Percentiles rank a stretch among this genome's conserved stretches.
phyloP scores from a whole-genome alignment of 2,113 vertebrate genomes.

The Thalassoma bifasciatum region DNA sequence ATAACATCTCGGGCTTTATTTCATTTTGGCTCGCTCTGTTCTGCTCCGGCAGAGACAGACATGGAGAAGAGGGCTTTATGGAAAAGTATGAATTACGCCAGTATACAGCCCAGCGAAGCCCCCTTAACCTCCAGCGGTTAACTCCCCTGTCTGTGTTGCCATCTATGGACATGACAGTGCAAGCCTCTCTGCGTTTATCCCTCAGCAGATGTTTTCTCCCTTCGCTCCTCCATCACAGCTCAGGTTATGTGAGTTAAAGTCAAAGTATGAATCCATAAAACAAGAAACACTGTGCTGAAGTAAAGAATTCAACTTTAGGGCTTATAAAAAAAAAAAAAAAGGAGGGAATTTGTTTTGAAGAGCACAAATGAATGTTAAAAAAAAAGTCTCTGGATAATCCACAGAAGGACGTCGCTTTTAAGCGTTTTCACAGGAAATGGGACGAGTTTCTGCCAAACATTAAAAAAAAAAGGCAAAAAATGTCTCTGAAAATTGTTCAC shows the following conservation, averaged over 20 bases:
- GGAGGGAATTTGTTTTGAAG: not conserved
- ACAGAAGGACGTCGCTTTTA: not conserved
- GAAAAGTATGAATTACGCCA: conserved; percentile 65
- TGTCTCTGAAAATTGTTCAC: conserved; percentile 5
- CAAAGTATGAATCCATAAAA: not conserved
- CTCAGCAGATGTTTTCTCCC: conserved; percentile 28
- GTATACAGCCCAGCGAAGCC: conserved; percentile 42
- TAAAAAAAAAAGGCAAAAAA: not conserved
- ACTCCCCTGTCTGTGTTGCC: conserved; percentile 65
- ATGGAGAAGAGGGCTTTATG: conserved; percentile 59
- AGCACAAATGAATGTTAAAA: not conserved
- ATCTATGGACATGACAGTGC: conserved; percentile 75
- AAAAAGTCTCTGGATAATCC: not conserved
- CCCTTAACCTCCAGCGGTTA: conserved; percentile 65
- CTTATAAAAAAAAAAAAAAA: no score
- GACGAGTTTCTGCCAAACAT: conserved; percentile 2
- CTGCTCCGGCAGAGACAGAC: conserved; percentile 70
- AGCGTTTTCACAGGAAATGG: conserved; percentile 5
- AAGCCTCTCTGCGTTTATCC: conserved; percentile 52
- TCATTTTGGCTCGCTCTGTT: conserved; percentile 76
- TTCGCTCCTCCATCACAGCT: conserved; percentile 2
- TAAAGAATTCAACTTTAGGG: not conserved
- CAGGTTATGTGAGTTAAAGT: conserved; percentile 29
- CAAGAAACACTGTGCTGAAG: not conserved
- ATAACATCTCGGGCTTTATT: conserved; percentile 84